These are phyloP conservation scores for Lanius collurio DNA, from an alignment of 2,113 vertebrate genomes.

Conservation along the genomic window DNA sequence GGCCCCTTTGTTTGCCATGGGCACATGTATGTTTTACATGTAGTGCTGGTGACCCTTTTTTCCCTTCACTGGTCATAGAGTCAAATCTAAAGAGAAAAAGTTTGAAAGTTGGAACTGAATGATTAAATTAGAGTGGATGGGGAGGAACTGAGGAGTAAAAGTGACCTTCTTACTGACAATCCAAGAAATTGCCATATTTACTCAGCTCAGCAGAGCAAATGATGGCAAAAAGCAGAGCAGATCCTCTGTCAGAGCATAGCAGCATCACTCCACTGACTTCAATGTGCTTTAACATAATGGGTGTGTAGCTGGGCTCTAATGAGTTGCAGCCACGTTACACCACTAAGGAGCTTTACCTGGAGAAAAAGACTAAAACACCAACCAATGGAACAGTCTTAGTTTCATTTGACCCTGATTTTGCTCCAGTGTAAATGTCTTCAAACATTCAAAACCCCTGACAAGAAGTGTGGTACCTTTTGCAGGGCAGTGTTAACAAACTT, in stretches of 20 bases:
- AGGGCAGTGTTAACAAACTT: background rate
- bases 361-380: background rate
- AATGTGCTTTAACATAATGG: slow-evolving; percentile 15
- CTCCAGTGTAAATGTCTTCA: background rate
- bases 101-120: background rate
- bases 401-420: background rate
- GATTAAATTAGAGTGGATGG: background rate
- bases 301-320: background rate
- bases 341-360: background rate
- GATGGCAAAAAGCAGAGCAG: slow-evolving; percentile 27
- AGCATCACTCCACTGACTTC: slow-evolving; percentile 27
- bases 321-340: background rate
- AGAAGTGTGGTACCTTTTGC: background rate
- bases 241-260: background rate
- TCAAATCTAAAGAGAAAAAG: background rate
- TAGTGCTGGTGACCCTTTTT: accelerated
- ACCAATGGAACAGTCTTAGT: background rate
- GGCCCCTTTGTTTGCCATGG: background rate
- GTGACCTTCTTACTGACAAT: slow-evolving; percentile 18
- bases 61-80: background rate
- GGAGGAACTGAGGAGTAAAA: slow-evolving; percentile 34
- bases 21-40: background rate
- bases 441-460: background rate
- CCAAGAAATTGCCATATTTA: slow-evolving; percentile 34
- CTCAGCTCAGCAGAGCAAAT: slow-evolving; percentile 52